Evolutionary conservation across 2,113 vertebrate species (phyloP).

Genomic region (Oostethus manadensis): DNA sequence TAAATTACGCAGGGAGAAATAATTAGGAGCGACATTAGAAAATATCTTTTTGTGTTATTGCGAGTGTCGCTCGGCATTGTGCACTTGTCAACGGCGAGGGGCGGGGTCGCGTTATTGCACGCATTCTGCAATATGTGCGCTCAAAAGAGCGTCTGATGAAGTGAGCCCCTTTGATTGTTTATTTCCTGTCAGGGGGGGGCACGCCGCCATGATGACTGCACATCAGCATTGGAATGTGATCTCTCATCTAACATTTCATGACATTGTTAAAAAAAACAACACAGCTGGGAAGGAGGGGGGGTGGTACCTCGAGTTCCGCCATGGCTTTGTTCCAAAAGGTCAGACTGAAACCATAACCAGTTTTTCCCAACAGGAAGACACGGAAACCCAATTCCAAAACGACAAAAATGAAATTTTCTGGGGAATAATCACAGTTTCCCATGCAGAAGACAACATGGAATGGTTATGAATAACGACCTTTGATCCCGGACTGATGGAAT

Average conservation of each 20-base stretch:
- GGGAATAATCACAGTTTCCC: no score
- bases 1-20: constrained; percentile 71
- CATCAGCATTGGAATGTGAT: constrained; percentile 63
- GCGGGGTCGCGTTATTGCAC: constrained; percentile 63
- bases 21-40: constrained; percentile 69
- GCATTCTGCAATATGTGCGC: constrained; percentile 59
- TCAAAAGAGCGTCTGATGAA: constrained; percentile 70
- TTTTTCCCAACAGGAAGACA: no score
- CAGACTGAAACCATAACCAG: no score
- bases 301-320: no score
- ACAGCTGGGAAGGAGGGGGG: no score
- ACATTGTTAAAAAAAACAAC: no score
- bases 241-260: constrained; percentile 18
- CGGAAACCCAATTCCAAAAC: no score
- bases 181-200: constrained; percentile 44
- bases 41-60: constrained; percentile 63
- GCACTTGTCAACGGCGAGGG: constrained; percentile 62
- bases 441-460: no score
- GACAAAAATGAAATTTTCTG: no score
- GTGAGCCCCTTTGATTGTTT: constrained; percentile 62
- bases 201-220: constrained; percentile 26
- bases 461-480: no score
- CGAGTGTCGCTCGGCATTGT: constrained; percentile 47
- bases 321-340: no score
- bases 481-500: no score